A percentile compares a stretch with the other conserved stretches of the same genome.
Evolutionary conservation across 2,888 invertebrate species (phyloP).

Genomic region (Polymixis flavicincta): DNA sequence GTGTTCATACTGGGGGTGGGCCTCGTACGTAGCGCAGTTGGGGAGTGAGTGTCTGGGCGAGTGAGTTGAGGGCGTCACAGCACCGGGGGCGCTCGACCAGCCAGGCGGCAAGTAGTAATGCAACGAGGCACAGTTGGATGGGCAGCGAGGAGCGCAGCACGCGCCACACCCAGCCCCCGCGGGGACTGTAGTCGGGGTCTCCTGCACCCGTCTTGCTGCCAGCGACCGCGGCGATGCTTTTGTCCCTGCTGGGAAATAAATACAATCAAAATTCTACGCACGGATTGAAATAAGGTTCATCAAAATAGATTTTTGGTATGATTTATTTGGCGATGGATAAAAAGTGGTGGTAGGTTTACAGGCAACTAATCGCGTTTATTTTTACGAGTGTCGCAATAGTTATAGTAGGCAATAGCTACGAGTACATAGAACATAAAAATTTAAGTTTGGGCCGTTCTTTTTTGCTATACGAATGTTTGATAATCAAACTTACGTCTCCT

Average conservation of each 20-base stretch:
- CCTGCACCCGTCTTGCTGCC: conserved; percentile 89
- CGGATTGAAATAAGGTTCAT: neutral
- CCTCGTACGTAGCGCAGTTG: conserved; percentile 95
- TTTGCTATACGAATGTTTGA: neutral
- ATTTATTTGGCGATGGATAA: neutral
- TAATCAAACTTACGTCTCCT: conserved; percentile 80
- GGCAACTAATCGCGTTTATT: neutral
- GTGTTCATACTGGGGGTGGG: conserved; percentile 94
- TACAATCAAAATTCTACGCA: neutral
- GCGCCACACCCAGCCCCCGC: conserved; percentile 93
- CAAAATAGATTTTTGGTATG: neutral
- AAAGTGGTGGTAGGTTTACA: neutral
- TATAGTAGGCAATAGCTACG: neutral
- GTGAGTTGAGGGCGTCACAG: conserved; percentile 94
- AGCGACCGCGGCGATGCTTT: conserved; percentile 74
- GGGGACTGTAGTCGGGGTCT: conserved; percentile 90
- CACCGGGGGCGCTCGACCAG: conserved; percentile 94
- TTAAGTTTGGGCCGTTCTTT: too few species aligned
- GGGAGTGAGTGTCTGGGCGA: conserved; percentile 94
- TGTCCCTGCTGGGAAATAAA: conserved; percentile 73
- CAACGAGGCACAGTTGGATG: conserved; percentile 94
- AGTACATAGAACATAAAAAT: neutral
- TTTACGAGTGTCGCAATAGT: neutral
- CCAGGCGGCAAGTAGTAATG: conserved; percentile 94
- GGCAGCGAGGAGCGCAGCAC: conserved; percentile 94